A percentile compares a stretch with the other conserved stretches of the same genome.
These are phyloP conservation scores for Stichodactyla mertensii DNA, from an alignment of 64 coral and sea anemone genomes.

Conservation along the genomic window DNA sequence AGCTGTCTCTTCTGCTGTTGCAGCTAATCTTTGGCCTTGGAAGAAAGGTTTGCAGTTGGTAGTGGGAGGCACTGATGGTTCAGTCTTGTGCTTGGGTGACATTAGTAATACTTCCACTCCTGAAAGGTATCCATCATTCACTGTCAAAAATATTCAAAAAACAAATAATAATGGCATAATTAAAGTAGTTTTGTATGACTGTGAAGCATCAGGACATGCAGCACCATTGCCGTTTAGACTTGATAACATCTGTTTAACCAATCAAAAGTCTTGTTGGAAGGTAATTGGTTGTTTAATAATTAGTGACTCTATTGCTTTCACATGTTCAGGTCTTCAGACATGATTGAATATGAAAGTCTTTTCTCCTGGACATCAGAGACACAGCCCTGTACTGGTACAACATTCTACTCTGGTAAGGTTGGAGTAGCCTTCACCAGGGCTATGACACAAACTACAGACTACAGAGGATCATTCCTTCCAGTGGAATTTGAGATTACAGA, in stretches of 20 bases:
- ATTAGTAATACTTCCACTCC: background rate
- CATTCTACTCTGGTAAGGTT: conserved; percentile 79
- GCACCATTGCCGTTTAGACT: too few relatives aligned
- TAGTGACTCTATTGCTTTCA: too few relatives aligned
- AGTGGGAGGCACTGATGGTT: conserved; percentile 44
- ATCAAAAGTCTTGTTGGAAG: too few relatives aligned
- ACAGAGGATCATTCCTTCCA: conserved; percentile 29
- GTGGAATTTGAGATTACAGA: conserved; percentile 64
- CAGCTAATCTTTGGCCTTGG: conserved; percentile 36
- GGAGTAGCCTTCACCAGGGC: conserved; percentile 35
- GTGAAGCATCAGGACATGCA: too few relatives aligned
- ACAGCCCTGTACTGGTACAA: conserved; percentile 60
- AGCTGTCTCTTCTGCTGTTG: conserved; percentile 22
- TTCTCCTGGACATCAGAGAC: conserved; percentile 74
- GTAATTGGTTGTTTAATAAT: too few relatives aligned
- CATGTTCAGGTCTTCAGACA: background rate
- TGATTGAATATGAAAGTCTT: conserved; percentile 17
- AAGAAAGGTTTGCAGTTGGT: conserved; percentile 44
- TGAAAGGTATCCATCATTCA: background rate
- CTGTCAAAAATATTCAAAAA: too few relatives aligned
- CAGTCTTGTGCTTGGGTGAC: conserved; percentile 31
- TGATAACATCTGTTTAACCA: too few relatives aligned
- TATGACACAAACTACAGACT: conserved; percentile 19
- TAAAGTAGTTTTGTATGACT: too few relatives aligned
- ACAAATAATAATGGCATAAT: too few relatives aligned